Evolutionary conservation across 2,888 invertebrate species (phyloP), one percentile per base, ranked within the genome.

Genomic region (Protonemura montana): DNA sequence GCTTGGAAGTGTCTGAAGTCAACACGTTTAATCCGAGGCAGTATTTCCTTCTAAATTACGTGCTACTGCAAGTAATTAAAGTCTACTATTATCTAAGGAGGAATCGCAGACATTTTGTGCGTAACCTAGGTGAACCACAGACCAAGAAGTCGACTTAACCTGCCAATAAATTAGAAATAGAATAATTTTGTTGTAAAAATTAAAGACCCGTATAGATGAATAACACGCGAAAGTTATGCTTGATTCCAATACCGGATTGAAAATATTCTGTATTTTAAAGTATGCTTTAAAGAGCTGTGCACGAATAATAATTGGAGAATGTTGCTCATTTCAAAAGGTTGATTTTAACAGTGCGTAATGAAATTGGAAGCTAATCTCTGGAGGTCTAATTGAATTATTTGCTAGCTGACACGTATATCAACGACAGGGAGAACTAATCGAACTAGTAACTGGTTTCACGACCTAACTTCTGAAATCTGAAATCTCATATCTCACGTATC

Each of bases 281-380:
- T 2, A 59, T 21, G 13, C 7, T 16, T 35, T 35, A 59, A 59
- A 7, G 59, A 21, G 16, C 21, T 59, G 59, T 2, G 81, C 29
- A 81, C 29, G 81, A 27, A 81, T 81, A 2, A 1, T 7, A 81
- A 29, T 59, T 59, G 7, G 59, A 3, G 59, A 91, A 91, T 91
- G 91, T 91, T 91, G 90, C 90, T 59, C 13, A 91, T 91, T 91
- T 91, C 91, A 91, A 91, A 91, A 91, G 91, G 91, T 91, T 90
- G 90, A 91, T 91, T 91, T 91, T 91, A 91, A 91, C 91, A 91
- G 91, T 91, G 91, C 90, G 90, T 91, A 91, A 91, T 91, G 91
- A 91, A 91, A 91, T 91, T 91, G 91, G 90, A 91, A 91, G 91
- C 91, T 91, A 91, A 91, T 91, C 91, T 91, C 91, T 91, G 91